A percentile compares a stretch with the other conserved stretches of the same genome.
Conservation (phyloP, 2,888 invertebrate species). For the Neoitamus cyanurus region DNA sequence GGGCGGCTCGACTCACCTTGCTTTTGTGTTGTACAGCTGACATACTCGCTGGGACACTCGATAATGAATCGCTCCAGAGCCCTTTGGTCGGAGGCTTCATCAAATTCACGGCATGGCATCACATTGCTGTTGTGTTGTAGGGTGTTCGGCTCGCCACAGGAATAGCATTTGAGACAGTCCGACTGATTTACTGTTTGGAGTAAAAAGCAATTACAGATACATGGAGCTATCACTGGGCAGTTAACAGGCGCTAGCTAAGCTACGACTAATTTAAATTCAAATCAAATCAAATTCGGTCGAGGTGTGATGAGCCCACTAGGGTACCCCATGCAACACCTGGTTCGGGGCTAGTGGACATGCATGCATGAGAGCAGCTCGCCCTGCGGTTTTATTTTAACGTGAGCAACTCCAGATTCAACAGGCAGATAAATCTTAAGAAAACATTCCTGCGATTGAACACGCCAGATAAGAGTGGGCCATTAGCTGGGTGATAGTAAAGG, state of each 20-base stretch:
- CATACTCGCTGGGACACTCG: slow-evolving; percentile 50
- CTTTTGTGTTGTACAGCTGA: slow-evolving; percentile 51
- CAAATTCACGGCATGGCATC: slow-evolving; percentile 46
- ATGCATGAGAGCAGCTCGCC: background rate
- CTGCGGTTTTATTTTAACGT: background rate
- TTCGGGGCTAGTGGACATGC: background rate
- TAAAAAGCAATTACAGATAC: slow-evolving; percentile 26
- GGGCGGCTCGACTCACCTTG: slow-evolving; percentile 46
- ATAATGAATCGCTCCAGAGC: slow-evolving; percentile 47
- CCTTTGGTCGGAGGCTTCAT: background rate
- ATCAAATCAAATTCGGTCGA: background rate
- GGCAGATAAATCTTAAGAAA: slow-evolving; percentile 19
- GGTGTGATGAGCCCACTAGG: background rate
- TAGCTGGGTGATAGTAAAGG: background rate
- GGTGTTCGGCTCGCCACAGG: slow-evolving; percentile 50
- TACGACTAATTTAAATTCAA: slow-evolving; percentile 26
- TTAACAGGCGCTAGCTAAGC: background rate
- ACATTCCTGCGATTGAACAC: slow-evolving; percentile 22
- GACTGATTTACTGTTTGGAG: slow-evolving; percentile 21
- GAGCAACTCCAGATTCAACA: background rate
- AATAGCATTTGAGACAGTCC: slow-evolving; percentile 49
- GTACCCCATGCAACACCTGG: slow-evolving; percentile 4
- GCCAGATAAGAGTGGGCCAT: slow-evolving; percentile 22
- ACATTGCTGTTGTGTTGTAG: slow-evolving; percentile 39
- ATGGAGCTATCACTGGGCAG: slow-evolving; percentile 24